These are phyloP conservation scores for Willisornis vidua DNA, from an alignment of 2,113 vertebrate genomes.

Conservation along the genomic window DNA sequence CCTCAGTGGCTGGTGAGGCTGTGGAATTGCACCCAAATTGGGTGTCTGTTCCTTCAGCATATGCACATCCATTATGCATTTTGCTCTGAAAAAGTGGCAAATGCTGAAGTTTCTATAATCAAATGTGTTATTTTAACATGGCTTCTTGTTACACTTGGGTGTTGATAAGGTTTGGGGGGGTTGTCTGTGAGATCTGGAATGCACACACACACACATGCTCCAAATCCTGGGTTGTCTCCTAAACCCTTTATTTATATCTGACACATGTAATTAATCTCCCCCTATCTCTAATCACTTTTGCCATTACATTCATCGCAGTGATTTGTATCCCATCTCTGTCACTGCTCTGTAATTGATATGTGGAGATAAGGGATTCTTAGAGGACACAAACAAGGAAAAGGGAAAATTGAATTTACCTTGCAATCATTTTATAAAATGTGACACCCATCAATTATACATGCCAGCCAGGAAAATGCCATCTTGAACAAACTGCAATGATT, in stretches of 20 bases:
- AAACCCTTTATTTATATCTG: conserved; percentile 48
- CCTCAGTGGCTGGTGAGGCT: neutral
- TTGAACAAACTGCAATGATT: conserved; percentile 39
- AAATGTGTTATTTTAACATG: neutral
- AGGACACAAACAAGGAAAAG: conserved; percentile 48
- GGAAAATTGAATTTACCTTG: conserved; percentile 65
- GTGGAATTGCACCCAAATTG: fast-evolving
- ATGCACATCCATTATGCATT: neutral
- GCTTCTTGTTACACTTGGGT: neutral
- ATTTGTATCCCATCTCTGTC: conserved; percentile 52
- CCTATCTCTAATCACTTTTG: conserved; percentile 45
- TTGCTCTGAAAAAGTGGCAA: neutral
- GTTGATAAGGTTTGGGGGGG: neutral
- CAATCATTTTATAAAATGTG: conserved; percentile 42
- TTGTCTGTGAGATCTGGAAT: neutral
- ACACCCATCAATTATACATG: conserved; percentile 38
- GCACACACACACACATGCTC: neutral
- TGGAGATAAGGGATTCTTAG: conserved; percentile 56
- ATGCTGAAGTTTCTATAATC: neutral
- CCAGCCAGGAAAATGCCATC: conserved; percentile 51
- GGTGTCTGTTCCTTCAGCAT: neutral
- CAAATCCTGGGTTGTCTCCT: neutral
- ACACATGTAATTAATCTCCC: conserved; percentile 45
- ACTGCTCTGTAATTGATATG: conserved; percentile 42
- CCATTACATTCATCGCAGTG: conserved; percentile 8